Evolutionary conservation across 2,888 invertebrate genomes (phyloP).

Genomic region (Drosophila demipolita): DNA sequence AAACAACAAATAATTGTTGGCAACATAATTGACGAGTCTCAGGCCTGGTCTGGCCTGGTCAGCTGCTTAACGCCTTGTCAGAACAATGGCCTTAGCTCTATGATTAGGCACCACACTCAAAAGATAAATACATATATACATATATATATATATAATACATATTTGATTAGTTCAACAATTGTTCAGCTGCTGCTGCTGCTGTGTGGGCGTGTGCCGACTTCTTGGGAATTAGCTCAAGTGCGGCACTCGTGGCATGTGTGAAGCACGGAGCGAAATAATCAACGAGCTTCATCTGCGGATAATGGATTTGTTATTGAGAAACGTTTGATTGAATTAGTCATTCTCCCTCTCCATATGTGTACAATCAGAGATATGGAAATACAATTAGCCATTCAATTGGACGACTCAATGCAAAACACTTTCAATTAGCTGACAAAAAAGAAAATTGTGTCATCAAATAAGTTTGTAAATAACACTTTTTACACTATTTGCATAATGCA

Average conservation of each 20-base stretch:
- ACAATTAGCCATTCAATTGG: conserved; percentile 45
- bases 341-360: conserved; percentile 7
- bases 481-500: neutral
- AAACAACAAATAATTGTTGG: conserved; percentile 70
- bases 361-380: conserved; percentile 56
- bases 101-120: conserved; percentile 54
- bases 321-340: conserved; percentile 46
- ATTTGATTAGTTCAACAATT: conserved; percentile 36
- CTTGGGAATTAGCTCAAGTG: conserved; percentile 77
- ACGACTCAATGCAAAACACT: conserved; percentile 12
- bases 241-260: conserved; percentile 63
- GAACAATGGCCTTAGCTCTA: conserved; percentile 68
- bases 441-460: neutral
- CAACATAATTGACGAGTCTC: conserved; percentile 57
- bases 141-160: conserved; percentile 17
- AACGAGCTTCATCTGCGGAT: conserved; percentile 46
- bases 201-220: conserved; percentile 52
- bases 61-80: conserved; percentile 79
- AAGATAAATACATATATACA: conserved; percentile 9
- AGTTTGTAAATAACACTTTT: neutral
- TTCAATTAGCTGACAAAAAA: conserved; percentile 13
- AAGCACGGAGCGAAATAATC: conserved; percentile 46
- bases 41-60: conserved; percentile 46
- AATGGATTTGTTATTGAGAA: conserved; percentile 73
- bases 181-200: conserved; percentile 34